Conservation (phyloP, 2,113 vertebrate species). For the Lepisosteus osseus region DNA sequence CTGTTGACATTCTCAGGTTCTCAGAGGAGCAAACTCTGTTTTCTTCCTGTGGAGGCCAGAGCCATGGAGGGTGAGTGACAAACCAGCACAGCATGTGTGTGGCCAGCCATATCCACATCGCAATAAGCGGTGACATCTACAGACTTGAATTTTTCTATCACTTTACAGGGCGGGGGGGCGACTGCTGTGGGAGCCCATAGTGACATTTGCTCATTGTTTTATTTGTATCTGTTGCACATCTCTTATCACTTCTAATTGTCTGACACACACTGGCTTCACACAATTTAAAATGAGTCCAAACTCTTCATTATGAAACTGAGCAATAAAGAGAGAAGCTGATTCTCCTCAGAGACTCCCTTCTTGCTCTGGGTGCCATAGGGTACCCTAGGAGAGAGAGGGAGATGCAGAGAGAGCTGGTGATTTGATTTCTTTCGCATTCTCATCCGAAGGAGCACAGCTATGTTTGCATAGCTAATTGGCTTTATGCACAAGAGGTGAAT, state of each 20-base stretch:
- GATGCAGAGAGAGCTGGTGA: constrained; percentile 32
- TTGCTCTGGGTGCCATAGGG: neutral
- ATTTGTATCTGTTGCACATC: neutral
- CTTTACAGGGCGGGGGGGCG: no score
- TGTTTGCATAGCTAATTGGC: neutral
- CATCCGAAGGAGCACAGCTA: neutral
- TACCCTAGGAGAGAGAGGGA: no score
- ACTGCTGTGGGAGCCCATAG: no score
- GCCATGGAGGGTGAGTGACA: no score
- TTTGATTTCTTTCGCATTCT: constrained; percentile 8
- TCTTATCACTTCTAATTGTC: neutral
- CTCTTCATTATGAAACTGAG: neutral
- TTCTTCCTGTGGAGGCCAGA: no score
- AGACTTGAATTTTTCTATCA: no score
- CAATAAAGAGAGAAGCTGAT: neutral
- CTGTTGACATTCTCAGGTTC: no score
- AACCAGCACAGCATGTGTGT: no score
- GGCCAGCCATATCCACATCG: no score
- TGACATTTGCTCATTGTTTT: no score
- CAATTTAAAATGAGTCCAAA: neutral
- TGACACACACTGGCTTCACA: constrained; percentile 3
- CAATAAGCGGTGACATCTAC: no score
- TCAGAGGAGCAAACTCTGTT: no score
- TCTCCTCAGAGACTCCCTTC: neutral
- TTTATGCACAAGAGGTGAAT: neutral